Base-by-base conservation (phyloP, 1,140 invertebrate genomes). In the Dermatophagoides farinae region DNA sequence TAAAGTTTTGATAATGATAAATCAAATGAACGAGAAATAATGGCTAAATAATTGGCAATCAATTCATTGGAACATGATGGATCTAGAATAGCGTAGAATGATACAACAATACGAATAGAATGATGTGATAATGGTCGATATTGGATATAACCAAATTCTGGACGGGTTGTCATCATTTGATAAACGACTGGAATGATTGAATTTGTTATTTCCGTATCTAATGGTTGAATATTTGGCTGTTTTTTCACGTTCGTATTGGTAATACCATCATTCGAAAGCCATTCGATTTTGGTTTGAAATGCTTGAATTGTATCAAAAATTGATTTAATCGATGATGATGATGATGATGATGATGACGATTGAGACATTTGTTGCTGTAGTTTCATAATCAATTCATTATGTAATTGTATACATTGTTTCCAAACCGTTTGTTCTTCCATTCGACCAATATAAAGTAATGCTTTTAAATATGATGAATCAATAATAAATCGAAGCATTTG, bases 11-110 rank as follows among this genome's bases (percentile, higher is more conserved):
- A 53, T 23, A 64, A 52, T 18, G 63, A 52, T 16, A 70, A 54
- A 61, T 68, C 66, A 44, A 67, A 60, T 4, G 91, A 74, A 61
- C 82, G 80, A 70, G 91, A 81, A 60, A 92, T 75, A 74, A 90
- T 81, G 54, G 84, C 69, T 16, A 93, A 69, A 68, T 91, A 84
- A 66, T 83, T 81, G 5, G 86, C 81, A 60, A 89, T 79, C 25
- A 80, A 77, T 47, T 82, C 76, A 1, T 86, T 81, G 64, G 89
- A 82, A 82, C 73, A 86, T 10, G 84, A 84, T 54, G 88, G 76
- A 71, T 84, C 86, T 65, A 88, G 79, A 80, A 88, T 85, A 14
- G 84, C 66, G 47, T 65, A 62, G 43, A 69, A 65, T 10, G 65
- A 46, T 39, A 70, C 60, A 16, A 66, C 61, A 16, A 57, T 25